Evolutionary conservation across 2,888 invertebrate species (phyloP).

Genomic region (Agrotis segetum): DNA sequence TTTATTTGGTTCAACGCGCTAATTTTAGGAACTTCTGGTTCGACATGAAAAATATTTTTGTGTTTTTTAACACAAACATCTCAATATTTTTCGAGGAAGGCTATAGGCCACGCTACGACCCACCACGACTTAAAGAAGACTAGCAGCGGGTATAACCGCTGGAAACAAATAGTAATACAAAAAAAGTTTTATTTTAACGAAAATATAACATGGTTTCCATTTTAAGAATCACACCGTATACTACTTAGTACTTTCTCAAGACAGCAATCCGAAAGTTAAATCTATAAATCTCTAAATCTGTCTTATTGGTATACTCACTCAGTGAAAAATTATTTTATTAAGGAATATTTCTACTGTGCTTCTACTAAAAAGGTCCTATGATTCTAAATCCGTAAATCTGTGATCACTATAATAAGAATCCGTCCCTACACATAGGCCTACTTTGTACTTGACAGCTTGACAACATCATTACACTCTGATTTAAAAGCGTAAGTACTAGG

Average conservation of each 20-base stretch:
- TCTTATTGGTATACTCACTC: not conserved
- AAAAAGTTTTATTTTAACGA: too few species aligned
- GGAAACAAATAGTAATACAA: too few species aligned
- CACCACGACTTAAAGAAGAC: too few species aligned
- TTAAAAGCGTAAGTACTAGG: not conserved
- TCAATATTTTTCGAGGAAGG: too few species aligned
- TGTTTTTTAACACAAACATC: too few species aligned
- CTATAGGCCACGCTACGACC: too few species aligned
- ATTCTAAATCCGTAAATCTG: not conserved
- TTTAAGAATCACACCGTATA: too few species aligned
- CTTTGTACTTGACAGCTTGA: slow-evolving; percentile 12
- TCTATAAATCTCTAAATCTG: not conserved
- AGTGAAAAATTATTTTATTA: not conserved
- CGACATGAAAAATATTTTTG: too few species aligned
- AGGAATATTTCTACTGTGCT: not conserved
- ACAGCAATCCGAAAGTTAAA: not conserved
- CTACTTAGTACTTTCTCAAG: not conserved
- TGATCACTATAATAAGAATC: not conserved
- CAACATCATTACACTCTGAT: slow-evolving; percentile 15
- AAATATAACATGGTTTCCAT: too few species aligned
- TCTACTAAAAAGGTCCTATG: not conserved
- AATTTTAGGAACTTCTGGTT: too few species aligned
- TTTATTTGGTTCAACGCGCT: too few species aligned
- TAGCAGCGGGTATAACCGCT: too few species aligned
- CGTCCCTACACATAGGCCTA: not conserved